Evolutionary conservation across 92 coral and sea anemone species (phyloP), one percentile per base, ranked within the genome.

Genomic region (Porites lobata): DNA sequence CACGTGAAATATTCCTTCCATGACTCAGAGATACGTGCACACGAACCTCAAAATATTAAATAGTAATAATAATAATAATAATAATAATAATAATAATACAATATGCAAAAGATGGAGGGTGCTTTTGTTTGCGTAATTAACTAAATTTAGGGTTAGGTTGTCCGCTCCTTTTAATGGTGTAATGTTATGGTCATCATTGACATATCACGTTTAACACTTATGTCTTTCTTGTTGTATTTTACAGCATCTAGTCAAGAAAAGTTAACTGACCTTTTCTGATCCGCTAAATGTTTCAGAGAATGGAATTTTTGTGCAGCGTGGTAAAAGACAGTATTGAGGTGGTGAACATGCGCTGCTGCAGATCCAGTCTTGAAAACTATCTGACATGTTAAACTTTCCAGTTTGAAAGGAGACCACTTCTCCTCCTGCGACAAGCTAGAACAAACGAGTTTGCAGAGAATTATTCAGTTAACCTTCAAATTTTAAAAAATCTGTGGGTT

Each of bases 21-120:
- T 86, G 90, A 61, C 90, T 86, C 7, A 69, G 62, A 3, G 90
- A 86, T 19, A 62, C 66, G 17, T 62, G 66, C 5, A 62, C 66
- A 7, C 6, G 66, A 19, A 62, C 20, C 66, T 62, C 13, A 56
- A 54, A 54, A 38, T 0, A 38, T 38, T 0, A 15, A 10, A 0
- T 1, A 38, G 4, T 1, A 38, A 4, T 21, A 21, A 9, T 56
- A 9, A 1, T 56, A 29, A 29, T 29, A 38, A 3, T 1, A 38
- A 38, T 1, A 38, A 4, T 38, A 38, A 38, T 38, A 38, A 38
- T 38, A 38, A 38, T 3, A 38, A 38, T 5, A 4, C 47, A 38
- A 38, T 0, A 38, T 3, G 47, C 3, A 38, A 38, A 38, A 38
- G 47, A 38, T 38, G 3, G 47, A 38, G 0, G 47, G 6, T 38